phyloP scores from a whole-genome alignment of 2,888 invertebrate species.

The Dicyrtomina minuta region DNA sequence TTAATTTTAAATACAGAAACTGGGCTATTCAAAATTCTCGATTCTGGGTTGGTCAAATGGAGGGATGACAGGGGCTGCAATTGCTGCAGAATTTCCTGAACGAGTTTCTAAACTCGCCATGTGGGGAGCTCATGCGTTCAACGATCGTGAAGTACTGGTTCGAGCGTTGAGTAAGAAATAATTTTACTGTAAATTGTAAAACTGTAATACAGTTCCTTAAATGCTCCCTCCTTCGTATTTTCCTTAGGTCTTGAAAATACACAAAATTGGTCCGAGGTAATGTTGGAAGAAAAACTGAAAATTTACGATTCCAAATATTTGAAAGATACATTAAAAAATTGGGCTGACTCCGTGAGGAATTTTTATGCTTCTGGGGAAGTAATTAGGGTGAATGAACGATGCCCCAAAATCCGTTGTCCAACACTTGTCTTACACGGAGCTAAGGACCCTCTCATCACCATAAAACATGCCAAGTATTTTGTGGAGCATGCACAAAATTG shows the following conservation, averaged over 20 bases:
- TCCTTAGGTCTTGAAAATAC: too few species aligned
- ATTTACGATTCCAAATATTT: too few species aligned
- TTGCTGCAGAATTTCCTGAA: neutral
- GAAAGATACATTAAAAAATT: slow-evolving; percentile 2
- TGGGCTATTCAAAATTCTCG: neutral
- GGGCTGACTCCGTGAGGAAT: neutral
- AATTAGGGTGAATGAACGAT: too few species aligned
- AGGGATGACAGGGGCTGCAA: neutral
- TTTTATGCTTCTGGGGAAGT: neutral
- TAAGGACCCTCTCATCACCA: neutral
- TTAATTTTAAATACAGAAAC: too few species aligned
- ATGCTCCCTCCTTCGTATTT: too few species aligned
- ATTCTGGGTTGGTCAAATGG: neutral
- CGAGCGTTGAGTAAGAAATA: too few species aligned
- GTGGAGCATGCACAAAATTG: neutral
- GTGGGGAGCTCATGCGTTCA: neutral
- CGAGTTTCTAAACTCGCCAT: neutral
- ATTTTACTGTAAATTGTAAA: too few species aligned
- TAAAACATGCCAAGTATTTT: neutral
- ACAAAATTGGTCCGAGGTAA: neutral
- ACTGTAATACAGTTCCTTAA: too few species aligned
- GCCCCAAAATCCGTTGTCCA: neutral
- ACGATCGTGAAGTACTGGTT: too few species aligned
- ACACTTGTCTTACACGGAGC: slow-evolving; percentile 2
- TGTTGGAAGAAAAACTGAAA: neutral